These are phyloP conservation scores for Sciurus niger DNA, from an alignment of 2,113 vertebrate genomes.

Conservation along the genomic window DNA sequence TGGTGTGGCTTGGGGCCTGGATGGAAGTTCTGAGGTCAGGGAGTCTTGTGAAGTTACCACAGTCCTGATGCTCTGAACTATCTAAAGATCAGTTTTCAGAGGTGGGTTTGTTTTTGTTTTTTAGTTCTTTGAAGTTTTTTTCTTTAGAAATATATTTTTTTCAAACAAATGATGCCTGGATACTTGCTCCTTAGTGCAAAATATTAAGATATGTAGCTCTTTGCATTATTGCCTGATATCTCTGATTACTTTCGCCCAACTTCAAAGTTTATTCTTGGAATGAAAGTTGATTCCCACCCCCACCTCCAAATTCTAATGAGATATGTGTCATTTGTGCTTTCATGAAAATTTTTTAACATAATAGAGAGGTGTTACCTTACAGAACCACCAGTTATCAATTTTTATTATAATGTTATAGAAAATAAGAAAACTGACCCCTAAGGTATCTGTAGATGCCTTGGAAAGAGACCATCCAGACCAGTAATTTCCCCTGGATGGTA, in stretches of 20 bases:
- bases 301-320: background rate
- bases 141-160: background rate
- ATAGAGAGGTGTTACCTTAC: background rate
- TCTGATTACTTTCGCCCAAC: slow-evolving; percentile 1
- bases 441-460: background rate
- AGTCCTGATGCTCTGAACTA: background rate
- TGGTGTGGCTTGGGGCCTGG: background rate
- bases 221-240: background rate
- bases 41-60: slow-evolving; percentile 30
- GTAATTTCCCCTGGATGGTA: background rate
- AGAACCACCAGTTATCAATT: background rate
- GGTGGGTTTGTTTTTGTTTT: background rate
- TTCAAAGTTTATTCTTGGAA: slow-evolving; percentile 45
- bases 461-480: background rate
- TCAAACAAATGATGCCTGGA: background rate
- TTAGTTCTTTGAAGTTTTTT: background rate
- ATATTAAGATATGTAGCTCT: background rate
- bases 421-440: background rate
- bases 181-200: slow-evolving; percentile 23
- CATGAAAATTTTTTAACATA: background rate
- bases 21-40: background rate
- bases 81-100: background rate
- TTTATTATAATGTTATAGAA: background rate
- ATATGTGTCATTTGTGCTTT: background rate
- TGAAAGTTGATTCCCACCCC: background rate